Evolutionary conservation across 1,140 invertebrate genomes (phyloP), one percentile per base, ranked within the genome.

Genomic region (Ooceraea biroi): DNA sequence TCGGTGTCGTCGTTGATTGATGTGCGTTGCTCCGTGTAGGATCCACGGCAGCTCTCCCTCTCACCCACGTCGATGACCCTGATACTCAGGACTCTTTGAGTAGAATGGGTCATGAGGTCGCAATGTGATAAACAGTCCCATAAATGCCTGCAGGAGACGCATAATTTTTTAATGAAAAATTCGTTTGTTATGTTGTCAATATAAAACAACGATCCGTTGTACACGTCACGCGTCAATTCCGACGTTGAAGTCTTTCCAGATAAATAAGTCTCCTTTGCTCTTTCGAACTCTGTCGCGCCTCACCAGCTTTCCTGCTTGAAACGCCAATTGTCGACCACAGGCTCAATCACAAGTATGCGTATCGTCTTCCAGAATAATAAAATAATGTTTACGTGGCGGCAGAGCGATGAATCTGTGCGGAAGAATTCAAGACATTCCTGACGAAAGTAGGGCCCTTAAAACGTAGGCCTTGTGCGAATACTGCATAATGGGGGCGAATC

Each of bases 311-410:
- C 98, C 96, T 97, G 97, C 87, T 95, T 94, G 72, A 97, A 95
- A 1, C 97, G 97, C 17, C 96, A 96, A 91, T 97, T 97, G 95
- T 97, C 88, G 83, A 92, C 95, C 78, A 94, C 90, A 0, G 97
- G 97, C 91, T 98, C 98, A 71, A 96, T 96, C 0, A 98, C 96
- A 11, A 96, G 96, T 72, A 99, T n/a, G 96, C 0, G 97, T 97
- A 92, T 98, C 97, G 92, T 99, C 97, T 91, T 98, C 97, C 14
- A 99, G 94, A n/a, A 90, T 97, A 98, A 92, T 98, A n/a, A 99
- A 22, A 97, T 95, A 30, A 99, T 96, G 78, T 97, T 96, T 0
- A 98, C 97, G 41, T 96, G 95, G 8, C 98, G n/a, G 95, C 17
- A 98, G 95, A n/a, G 52, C 97, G 93, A 91, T 95, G 97, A 85